These are phyloP conservation scores for Catocala fraxini DNA, from an alignment of 2,888 invertebrate genomes.

Conservation along the genomic window DNA sequence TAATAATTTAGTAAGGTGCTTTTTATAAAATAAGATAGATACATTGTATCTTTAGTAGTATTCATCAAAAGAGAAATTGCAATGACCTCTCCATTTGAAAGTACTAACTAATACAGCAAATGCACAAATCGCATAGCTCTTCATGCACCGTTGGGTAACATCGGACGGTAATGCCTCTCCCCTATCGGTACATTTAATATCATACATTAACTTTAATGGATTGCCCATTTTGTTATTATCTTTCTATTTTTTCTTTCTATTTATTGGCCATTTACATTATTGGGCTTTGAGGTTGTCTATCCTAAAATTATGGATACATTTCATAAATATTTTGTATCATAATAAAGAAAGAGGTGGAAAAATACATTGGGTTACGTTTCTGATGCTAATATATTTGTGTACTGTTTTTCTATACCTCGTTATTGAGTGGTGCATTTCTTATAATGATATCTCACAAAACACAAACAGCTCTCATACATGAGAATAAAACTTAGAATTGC, in stretches of 20 bases:
- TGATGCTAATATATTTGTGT: background rate
- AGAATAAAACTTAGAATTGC: too few species aligned
- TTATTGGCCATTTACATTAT: constrained; percentile 47
- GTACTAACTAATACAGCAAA: constrained; percentile 64
- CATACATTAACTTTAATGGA: constrained; percentile 81
- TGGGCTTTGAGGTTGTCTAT: constrained; percentile 22
- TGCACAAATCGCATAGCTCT: constrained; percentile 65
- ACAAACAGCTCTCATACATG: too few species aligned
- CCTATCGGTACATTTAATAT: constrained; percentile 69
- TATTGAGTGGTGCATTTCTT: too few species aligned
- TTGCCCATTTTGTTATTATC: constrained; percentile 77
- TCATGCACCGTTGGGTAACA: constrained; percentile 73
- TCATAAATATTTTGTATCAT: background rate
- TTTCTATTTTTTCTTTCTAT: constrained; percentile 50
- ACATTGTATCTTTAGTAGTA: too few species aligned
- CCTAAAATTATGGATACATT: constrained; percentile 5
- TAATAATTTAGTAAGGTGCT: too few species aligned
- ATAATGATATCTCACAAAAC: too few species aligned
- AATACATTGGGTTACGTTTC: background rate
- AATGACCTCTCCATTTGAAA: constrained; percentile 36
- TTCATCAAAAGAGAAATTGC: constrained; percentile 22
- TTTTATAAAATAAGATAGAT: too few species aligned
- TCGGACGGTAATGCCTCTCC: constrained; percentile 68
- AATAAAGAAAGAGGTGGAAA: constrained; percentile 3
- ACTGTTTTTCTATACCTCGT: too few species aligned